These are phyloP conservation scores for Todiramphus chloris DNA, from an alignment of 2,113 vertebrate genomes.

Conservation along the genomic window DNA sequence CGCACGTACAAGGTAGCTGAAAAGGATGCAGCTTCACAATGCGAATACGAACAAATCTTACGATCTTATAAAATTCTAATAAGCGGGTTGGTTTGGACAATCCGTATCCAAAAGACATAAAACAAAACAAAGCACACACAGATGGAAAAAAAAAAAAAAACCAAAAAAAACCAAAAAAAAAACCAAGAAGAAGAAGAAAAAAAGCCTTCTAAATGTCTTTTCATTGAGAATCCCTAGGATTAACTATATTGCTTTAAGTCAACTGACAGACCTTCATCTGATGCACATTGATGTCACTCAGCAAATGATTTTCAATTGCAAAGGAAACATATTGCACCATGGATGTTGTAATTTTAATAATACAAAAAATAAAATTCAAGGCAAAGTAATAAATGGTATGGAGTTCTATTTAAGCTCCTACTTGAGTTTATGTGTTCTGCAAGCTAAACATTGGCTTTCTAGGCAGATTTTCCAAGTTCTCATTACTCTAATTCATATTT, in stretches of 20 bases:
- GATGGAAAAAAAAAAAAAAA: too few species aligned
- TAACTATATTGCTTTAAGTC: neutral
- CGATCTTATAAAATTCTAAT: neutral
- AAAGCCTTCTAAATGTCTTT: neutral
- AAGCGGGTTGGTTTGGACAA: neutral
- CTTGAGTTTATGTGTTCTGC: neutral
- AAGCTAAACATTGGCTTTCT: neutral
- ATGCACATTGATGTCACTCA: neutral
- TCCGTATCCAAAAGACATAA: neutral
- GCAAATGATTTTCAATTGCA: neutral
- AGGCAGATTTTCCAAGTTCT: neutral
- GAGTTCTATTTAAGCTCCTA: neutral
- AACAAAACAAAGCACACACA: neutral
- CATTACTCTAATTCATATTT: neutral
- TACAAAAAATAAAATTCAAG: neutral
- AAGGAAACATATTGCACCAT: neutral
- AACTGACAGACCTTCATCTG: neutral
- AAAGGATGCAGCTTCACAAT: neutral
- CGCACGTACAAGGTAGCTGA: neutral
- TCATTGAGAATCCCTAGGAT: neutral
- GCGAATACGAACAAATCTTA: neutral
- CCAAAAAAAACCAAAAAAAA: too few species aligned
- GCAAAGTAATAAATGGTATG: neutral
- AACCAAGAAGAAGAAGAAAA: too few species aligned
- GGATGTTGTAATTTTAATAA: neutral